Percentiles rank a stretch among this genome's conserved stretches.
Evolutionary conservation across 2,113 vertebrate species (phyloP).

Genomic region (Speoplatyrhinus poulsoni): DNA sequence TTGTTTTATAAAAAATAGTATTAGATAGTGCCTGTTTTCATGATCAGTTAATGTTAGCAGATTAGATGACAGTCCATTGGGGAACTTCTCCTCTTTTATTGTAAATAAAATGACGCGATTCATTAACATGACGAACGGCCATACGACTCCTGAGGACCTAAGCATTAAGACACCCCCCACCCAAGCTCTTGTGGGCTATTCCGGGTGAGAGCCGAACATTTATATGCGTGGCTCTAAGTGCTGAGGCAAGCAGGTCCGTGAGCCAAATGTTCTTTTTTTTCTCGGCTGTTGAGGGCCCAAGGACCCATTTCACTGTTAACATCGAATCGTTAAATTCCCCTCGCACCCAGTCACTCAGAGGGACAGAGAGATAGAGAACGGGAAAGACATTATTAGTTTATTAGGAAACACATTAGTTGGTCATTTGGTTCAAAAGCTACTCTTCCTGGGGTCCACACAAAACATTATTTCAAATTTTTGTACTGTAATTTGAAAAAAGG

Average conservation of each 20-base stretch:
- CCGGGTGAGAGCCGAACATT: conserved; percentile 59
- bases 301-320: conserved; percentile 62
- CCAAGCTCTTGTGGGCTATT: conserved; percentile 50
- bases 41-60: conserved; percentile 47
- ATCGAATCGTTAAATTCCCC: conserved; percentile 69
- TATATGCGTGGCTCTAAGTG: conserved; percentile 58
- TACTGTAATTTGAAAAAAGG: too few species aligned
- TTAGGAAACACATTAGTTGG: too few species aligned
- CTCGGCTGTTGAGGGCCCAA: conserved; percentile 48
- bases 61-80: conserved; percentile 32
- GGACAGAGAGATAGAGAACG: conserved; percentile 31
- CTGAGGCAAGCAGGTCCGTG: conserved; percentile 68
- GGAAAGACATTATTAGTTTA: conserved; percentile 13
- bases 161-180: conserved; percentile 18
- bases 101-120: conserved; percentile 68
- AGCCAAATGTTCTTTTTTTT: conserved; percentile 57
- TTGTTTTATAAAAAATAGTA: neutral
- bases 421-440: too few species aligned
- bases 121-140: conserved; percentile 73
- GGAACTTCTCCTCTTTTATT: conserved; percentile 23
- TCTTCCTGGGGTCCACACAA: too few species aligned
- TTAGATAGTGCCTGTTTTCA: conserved; percentile 11
- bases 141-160: conserved; percentile 46
- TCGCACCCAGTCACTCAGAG: conserved; percentile 44
- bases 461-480: too few species aligned